These are phyloP conservation scores for Probaryconus sp. DNA, from an alignment of 1,140 invertebrate genomes.

Conservation along the genomic window DNA sequence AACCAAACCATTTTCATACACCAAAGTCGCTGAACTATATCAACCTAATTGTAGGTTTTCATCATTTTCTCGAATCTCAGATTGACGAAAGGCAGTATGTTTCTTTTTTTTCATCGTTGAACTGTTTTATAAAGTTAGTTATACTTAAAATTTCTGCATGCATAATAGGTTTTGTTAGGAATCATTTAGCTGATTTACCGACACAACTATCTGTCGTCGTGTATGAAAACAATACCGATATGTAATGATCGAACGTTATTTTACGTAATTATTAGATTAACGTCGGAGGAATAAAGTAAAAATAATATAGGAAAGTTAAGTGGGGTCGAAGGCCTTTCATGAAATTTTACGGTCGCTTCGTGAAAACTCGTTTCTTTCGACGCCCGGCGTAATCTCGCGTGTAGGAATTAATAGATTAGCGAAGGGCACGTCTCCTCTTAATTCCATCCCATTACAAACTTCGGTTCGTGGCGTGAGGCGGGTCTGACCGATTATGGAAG, in stretches of 20 bases:
- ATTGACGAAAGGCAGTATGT: too few species aligned
- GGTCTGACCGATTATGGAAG: constrained; percentile 70
- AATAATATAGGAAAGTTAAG: constrained; percentile 43
- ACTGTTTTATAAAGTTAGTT: too few species aligned
- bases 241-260: constrained; percentile 39
- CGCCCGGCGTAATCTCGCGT: constrained; percentile 70
- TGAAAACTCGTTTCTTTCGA: constrained; percentile 72
- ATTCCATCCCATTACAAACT: constrained; percentile 73
- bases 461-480: constrained; percentile 68
- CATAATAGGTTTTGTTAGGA: too few species aligned
- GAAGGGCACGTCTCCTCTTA: constrained; percentile 76
- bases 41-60: too few species aligned
- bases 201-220: too few species aligned
- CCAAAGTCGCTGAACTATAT: too few species aligned
- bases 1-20: constrained; percentile 10
- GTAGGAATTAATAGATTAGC: constrained; percentile 77
- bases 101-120: too few species aligned
- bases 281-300: constrained; percentile 12
- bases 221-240: constrained; percentile 12
- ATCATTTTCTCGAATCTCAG: too few species aligned
- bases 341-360: constrained; percentile 59
- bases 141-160: too few species aligned
- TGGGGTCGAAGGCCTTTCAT: constrained; percentile 55
- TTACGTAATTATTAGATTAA: constrained; percentile 45
- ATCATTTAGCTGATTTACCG: too few species aligned